Conservation (phyloP, 2,888 invertebrate genomes). For the Oeneis ivallda region DNA sequence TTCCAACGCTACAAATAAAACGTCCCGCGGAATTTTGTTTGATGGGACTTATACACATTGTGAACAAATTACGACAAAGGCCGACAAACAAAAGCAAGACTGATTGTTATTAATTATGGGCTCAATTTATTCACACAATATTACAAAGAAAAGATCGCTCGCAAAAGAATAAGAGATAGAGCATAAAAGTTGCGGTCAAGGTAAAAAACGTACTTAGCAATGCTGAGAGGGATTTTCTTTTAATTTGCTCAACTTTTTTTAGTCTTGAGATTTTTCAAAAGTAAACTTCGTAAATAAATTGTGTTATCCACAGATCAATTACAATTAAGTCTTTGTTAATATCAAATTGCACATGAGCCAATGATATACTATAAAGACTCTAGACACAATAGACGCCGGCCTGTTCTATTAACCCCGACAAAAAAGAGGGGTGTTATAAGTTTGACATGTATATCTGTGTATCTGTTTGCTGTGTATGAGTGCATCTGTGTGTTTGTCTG, state of each 20-base stretch:
- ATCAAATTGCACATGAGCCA: too few relatives aligned
- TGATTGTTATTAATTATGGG: constrained; percentile 7
- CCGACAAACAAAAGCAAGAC: not conserved
- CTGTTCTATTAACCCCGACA: too few relatives aligned
- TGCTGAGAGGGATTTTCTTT: constrained; percentile 11
- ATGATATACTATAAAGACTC: too few relatives aligned
- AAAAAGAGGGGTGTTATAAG: too few relatives aligned
- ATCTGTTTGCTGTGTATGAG: too few relatives aligned
- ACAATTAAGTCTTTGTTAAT: too few relatives aligned
- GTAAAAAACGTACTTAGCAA: constrained; percentile 6
- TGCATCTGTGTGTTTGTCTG: too few relatives aligned
- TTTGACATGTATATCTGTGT: too few relatives aligned
- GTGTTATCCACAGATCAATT: not conserved
- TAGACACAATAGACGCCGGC: too few relatives aligned
- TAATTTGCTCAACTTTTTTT: constrained; percentile 4
- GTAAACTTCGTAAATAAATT: not conserved
- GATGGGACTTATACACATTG: not conserved
- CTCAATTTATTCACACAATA: constrained; percentile 6
- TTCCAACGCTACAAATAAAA: not conserved
- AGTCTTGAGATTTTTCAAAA: constrained; percentile 12
- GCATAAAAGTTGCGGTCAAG: constrained; percentile 17
- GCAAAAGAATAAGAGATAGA: constrained; percentile 16
- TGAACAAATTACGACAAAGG: not conserved
- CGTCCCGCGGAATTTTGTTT: not conserved
- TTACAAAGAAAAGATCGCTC: constrained; percentile 10